A percentile compares a stretch with the other conserved stretches of the same genome.
Evolutionary conservation across 2,888 invertebrate species (phyloP).

Genomic region (Agrochola circellaris): DNA sequence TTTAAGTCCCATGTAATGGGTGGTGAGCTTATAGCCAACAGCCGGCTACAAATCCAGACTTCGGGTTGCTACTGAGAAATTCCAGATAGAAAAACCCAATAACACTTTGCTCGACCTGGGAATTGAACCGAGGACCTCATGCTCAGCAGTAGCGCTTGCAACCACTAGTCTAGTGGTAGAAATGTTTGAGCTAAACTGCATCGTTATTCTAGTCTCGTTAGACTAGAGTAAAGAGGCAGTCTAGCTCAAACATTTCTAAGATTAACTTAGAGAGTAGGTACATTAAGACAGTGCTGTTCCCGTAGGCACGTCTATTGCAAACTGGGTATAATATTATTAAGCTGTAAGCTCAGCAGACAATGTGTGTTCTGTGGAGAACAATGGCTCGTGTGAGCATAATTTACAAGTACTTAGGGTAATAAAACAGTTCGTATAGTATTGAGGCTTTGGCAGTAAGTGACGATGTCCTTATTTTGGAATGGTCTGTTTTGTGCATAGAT

Average conservation of each 20-base stretch:
- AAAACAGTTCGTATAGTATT: constrained; percentile 14
- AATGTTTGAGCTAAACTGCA: too few species aligned
- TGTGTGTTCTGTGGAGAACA: constrained; percentile 61
- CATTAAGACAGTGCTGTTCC: not conserved
- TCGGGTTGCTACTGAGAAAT: too few species aligned
- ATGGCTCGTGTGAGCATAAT: constrained; percentile 45
- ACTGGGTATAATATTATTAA: constrained; percentile 39
- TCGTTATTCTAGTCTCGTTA: too few species aligned
- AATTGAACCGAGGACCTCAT: too few species aligned
- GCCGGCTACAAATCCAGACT: too few species aligned
- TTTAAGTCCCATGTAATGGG: too few species aligned
- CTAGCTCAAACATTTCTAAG: not conserved
- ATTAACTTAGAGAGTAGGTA: not conserved
- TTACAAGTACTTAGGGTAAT: constrained; percentile 34
- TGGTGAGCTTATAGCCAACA: too few species aligned
- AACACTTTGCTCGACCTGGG: too few species aligned
- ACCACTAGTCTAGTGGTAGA: too few species aligned
- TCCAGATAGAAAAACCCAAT: too few species aligned
- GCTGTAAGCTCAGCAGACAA: constrained; percentile 51
- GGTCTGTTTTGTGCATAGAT: not conserved
- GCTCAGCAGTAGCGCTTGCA: too few species aligned
- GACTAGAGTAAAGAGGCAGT: too few species aligned
- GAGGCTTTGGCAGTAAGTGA: constrained; percentile 1
- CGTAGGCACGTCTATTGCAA: constrained; percentile 9
- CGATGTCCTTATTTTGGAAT: constrained; percentile 2